Evolutionary conservation across 2,888 invertebrate species (phyloP), one percentile per base, ranked within the genome.

Genomic region (Caenorhabditis sinica): DNA sequence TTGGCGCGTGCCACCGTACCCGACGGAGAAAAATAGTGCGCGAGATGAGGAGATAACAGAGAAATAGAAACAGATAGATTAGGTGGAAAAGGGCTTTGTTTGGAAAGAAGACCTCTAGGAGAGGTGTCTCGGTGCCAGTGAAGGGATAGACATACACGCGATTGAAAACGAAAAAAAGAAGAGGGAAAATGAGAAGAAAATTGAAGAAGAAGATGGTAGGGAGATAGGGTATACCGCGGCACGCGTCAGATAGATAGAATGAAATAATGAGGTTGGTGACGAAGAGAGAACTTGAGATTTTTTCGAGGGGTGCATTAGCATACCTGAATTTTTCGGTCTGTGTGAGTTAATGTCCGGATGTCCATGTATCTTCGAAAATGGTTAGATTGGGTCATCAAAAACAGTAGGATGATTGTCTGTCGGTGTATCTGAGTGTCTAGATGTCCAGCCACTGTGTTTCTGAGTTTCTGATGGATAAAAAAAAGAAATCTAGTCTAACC

Each of bases 1-100:
- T 82, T 82, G 82, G 82, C 82, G 82, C 82, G 82, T 82, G 82
- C 68, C 75, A 56, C 45, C 36, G 40, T 40, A 40, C 6, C 13
- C 11, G 15, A 3, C 51, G n/a, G 20, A 5, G 2, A 15, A 53
- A 73, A 56, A 81, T 61, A 81, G 74, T 40, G 36, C 17, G 17
- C 3, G 28, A 49, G 60, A 17, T 45, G 40, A 40, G 30, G 74
- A 74, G 69, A 69, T 56, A n/a, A 30, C 36, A 30, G 43, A n/a
- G 60, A 60, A 30, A 28, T 4, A 17, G 45, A 17, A 13, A 49
- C 15, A 56, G 56, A 25, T 56, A 56, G 79, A 71, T 65, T 43
- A 63, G 79, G 13, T 13, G 13, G 1, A 40, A 40, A 40, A 49
- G 33, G 79, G 79, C 79, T 79, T 79, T 79, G 79, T 79, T 71